Conservation (phyloP, 35 echinoderm and acorn worm species). For the Ptychodera flava region DNA sequence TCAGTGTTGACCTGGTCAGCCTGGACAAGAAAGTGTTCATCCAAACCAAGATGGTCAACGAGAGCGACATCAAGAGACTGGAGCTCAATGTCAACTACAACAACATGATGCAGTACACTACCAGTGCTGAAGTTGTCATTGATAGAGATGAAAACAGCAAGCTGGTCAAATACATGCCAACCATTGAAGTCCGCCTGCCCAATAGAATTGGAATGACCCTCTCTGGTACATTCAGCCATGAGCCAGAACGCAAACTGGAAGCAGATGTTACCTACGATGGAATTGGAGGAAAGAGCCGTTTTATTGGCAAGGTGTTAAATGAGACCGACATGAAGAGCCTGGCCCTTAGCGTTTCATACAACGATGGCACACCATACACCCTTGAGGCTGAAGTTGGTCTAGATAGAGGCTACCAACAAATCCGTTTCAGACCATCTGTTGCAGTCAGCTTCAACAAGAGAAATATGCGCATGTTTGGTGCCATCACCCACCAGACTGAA, state of each 20-base stretch:
- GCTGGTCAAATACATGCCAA: background rate
- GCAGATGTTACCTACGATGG: background rate
- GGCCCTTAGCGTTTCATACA: background rate
- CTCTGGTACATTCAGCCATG: background rate
- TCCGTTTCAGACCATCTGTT: background rate
- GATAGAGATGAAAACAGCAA: background rate
- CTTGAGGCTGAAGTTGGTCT: background rate
- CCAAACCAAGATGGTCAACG: constrained; percentile 4
- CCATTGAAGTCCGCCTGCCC: background rate
- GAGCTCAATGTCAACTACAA: background rate
- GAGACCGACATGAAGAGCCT: background rate
- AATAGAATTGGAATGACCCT: background rate
- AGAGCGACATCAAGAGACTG: background rate
- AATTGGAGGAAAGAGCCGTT: background rate
- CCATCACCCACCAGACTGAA: background rate
- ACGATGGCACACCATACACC: background rate
- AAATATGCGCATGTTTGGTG: background rate
- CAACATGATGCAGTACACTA: background rate
- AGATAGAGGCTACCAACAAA: background rate
- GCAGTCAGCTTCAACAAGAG: background rate
- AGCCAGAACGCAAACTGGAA: background rate
- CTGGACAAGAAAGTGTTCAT: constrained; percentile 15
- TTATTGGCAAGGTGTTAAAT: background rate
- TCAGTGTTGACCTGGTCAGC: constrained; percentile 20
- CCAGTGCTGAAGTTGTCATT: background rate